These are phyloP conservation scores for Rhimphoctona megacephalus DNA, from an alignment of 2,888 invertebrate species.

Conservation along the genomic window DNA sequence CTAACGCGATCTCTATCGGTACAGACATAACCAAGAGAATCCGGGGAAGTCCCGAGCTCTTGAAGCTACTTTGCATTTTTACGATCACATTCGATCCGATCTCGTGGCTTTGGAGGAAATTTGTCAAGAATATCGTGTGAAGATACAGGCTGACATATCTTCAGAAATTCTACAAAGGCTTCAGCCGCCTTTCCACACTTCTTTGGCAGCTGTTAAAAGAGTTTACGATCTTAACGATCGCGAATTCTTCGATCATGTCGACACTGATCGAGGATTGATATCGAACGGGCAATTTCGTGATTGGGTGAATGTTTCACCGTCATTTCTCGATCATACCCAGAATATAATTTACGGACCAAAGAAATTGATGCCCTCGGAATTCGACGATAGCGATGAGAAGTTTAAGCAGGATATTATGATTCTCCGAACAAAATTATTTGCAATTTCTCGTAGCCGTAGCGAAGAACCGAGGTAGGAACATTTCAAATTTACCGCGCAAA, in stretches of 20 bases:
- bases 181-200: conserved; percentile 48
- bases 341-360: conserved; percentile 63
- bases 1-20: neutral
- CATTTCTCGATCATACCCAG: conserved; percentile 63
- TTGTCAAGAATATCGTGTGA: conserved; percentile 66
- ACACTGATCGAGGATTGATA: conserved; percentile 19
- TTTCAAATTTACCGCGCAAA: neutral
- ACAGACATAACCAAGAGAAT: conserved; percentile 4
- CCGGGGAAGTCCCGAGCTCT: conserved; percentile 5
- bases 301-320: conserved; percentile 68
- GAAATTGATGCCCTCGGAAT: conserved; percentile 60
- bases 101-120: conserved; percentile 66
- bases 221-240: conserved; percentile 23
- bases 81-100: conserved; percentile 60
- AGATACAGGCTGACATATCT: conserved; percentile 66
- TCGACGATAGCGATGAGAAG: conserved; percentile 73
- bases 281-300: conserved; percentile 44
- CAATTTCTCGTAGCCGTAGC: conserved; percentile 26
- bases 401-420: conserved; percentile 72
- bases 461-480: conserved; percentile 49
- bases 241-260: neutral
- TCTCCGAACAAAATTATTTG: conserved; percentile 71
- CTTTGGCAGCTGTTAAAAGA: conserved; percentile 36
- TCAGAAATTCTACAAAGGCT: conserved; percentile 57
- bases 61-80: conserved; percentile 48